Evolutionary conservation across 2,888 invertebrate genomes (phyloP).

Genomic region (Maniola hyperantus): DNA sequence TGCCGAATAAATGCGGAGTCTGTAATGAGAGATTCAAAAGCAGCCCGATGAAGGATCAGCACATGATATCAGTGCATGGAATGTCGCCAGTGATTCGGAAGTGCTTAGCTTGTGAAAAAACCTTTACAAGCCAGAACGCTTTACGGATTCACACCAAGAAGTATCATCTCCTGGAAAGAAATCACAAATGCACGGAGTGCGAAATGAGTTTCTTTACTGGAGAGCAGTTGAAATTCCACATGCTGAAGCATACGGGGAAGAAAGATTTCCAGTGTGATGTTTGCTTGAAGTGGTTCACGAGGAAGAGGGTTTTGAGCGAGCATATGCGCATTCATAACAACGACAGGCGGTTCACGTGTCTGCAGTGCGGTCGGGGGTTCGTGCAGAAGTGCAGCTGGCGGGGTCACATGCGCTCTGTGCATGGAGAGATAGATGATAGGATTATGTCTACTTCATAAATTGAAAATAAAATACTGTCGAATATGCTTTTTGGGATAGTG

Average conservation of each 20-base stretch:
- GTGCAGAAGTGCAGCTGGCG: constrained; percentile 25
- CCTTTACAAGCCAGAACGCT: constrained; percentile 44
- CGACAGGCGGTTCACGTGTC: constrained; percentile 60
- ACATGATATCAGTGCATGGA: constrained; percentile 45
- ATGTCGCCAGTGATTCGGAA: constrained; percentile 39
- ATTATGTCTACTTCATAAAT: neutral
- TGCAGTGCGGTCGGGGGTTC: constrained; percentile 18
- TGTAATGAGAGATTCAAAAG: constrained; percentile 52
- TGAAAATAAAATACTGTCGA: neutral
- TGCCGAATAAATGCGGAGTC: constrained; percentile 49
- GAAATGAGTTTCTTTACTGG: constrained; percentile 48
- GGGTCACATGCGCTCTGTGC: constrained; percentile 35
- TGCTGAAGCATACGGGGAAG: constrained; percentile 46
- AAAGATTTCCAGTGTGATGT: constrained; percentile 46
- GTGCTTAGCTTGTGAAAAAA: constrained; percentile 52
- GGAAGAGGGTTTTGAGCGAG: constrained; percentile 42
- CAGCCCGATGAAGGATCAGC: constrained; percentile 40
- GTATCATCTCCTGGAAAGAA: constrained; percentile 57
- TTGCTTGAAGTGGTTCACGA: constrained; percentile 45
- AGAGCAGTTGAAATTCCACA: constrained; percentile 46
- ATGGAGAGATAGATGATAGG: constrained; percentile 10
- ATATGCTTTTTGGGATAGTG: neutral
- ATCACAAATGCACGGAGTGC: constrained; percentile 47
- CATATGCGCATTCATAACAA: constrained; percentile 69
- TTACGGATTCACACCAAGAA: constrained; percentile 48